phyloP scores from a whole-genome alignment of 2,113 vertebrate genomes.

The Caretta caretta region DNA sequence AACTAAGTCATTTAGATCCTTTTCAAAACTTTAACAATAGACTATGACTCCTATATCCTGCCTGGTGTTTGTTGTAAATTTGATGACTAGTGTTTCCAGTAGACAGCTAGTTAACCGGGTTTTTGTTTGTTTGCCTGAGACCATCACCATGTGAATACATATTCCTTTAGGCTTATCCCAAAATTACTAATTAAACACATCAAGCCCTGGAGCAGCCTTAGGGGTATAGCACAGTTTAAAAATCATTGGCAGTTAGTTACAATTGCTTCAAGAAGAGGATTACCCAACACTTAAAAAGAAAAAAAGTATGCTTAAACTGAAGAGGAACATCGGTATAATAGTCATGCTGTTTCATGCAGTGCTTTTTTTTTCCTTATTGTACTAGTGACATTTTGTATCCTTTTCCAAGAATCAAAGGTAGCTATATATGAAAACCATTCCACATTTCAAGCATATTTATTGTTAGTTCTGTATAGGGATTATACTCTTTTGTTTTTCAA shows the following conservation, averaged over 20 bases:
- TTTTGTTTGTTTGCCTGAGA: neutral
- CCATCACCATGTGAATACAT: neutral
- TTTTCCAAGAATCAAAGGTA: neutral
- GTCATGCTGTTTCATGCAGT: neutral
- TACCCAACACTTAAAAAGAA: neutral
- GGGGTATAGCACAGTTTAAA: neutral
- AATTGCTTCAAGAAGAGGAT: neutral
- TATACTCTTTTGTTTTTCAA: neutral
- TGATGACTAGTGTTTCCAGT: neutral
- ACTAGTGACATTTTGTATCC: neutral
- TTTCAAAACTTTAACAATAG: neutral
- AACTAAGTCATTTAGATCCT: neutral
- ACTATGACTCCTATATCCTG: neutral
- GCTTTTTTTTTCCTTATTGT: neutral
- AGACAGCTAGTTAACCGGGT: neutral
- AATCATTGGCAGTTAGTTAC: neutral
- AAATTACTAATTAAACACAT: neutral
- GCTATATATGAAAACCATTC: neutral
- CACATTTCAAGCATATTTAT: neutral
- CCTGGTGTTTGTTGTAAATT: neutral
- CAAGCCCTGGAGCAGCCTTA: neutral
- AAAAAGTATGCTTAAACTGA: neutral
- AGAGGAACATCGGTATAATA: neutral
- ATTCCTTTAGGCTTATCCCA: neutral
- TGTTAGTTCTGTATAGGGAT: neutral